Percentiles rank a stretch among this genome's conserved stretches.
Evolutionary conservation across 2,888 invertebrate species (phyloP).

Genomic region (Drosophila merina): DNA sequence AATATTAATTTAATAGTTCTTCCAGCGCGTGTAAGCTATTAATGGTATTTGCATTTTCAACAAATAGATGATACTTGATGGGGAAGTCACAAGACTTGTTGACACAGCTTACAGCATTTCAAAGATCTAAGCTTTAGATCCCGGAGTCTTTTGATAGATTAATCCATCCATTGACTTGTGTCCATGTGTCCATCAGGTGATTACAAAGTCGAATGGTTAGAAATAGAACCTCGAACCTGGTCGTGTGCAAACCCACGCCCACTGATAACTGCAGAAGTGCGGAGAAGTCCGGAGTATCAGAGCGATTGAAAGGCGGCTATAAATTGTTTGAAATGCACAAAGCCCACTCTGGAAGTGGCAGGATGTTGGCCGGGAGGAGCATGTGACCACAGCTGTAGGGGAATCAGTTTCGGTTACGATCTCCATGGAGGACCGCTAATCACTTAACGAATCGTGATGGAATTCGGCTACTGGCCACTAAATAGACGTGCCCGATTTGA

Average conservation of each 20-base stretch:
- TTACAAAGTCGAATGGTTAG: constrained; percentile 2
- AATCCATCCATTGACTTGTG: constrained; percentile 10
- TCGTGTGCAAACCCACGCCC: constrained; percentile 34
- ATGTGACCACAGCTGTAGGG: constrained; percentile 5
- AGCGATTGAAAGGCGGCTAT: constrained; percentile 29
- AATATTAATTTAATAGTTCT: constrained; percentile 4
- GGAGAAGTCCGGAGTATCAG: too few relatives aligned
- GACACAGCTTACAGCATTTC: background rate
- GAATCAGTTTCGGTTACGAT: constrained; percentile 14
- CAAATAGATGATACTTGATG: background rate
- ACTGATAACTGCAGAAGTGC: constrained; percentile 60
- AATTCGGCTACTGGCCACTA: constrained; percentile 9
- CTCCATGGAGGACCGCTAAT: constrained; percentile 21
- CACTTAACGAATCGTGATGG: constrained; percentile 34
- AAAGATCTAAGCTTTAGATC: constrained; percentile 2
- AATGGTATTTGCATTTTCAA: background rate
- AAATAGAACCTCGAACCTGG: constrained; percentile 5
- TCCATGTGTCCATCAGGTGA: constrained; percentile 28
- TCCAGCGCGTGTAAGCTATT: background rate
- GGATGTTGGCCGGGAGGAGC: constrained; percentile 29
- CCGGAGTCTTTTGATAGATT: constrained; percentile 15
- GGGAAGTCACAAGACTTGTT: background rate
- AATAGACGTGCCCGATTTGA: constrained; percentile 39
- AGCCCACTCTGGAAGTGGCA: constrained; percentile 1
- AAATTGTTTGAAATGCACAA: constrained; percentile 45